Percentiles rank a stretch among this genome's conserved stretches.
phyloP scores from a whole-genome alignment of 2,888 invertebrate species.

The Tiliacea citrago region DNA sequence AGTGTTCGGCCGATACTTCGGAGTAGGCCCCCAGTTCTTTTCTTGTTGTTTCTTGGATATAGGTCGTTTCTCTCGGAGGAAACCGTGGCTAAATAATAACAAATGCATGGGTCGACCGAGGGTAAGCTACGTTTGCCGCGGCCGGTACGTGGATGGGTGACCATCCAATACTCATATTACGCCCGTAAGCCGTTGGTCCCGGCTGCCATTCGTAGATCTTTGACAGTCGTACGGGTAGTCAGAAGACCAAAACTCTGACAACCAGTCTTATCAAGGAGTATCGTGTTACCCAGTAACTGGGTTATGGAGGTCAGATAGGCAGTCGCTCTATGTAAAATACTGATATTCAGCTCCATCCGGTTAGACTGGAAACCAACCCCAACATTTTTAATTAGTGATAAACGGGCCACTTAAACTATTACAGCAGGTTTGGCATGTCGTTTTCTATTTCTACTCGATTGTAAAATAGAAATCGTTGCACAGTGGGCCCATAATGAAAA shows the following conservation, averaged over 20 bases:
- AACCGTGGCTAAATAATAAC: neutral
- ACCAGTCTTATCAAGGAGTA: too few relatives aligned
- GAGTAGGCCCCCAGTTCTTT: too few relatives aligned
- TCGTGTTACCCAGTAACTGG: neutral
- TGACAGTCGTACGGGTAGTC: neutral
- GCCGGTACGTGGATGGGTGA: neutral
- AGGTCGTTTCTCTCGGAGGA: neutral
- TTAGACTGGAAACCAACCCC: neutral
- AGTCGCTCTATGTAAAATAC: neutral
- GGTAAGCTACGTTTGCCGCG: neutral
- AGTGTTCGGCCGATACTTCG: too few relatives aligned
- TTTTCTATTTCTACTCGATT: too few relatives aligned
- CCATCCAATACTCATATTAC: neutral
- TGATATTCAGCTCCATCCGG: too few relatives aligned
- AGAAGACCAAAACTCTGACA: neutral
- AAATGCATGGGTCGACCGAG: neutral
- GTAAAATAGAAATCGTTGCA: too few relatives aligned
- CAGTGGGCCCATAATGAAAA: too few relatives aligned
- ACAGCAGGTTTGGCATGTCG: too few relatives aligned
- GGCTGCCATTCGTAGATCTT: neutral
- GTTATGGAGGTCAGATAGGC: too few relatives aligned
- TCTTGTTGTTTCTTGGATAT: conserved; percentile 15
- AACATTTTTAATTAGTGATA: neutral
- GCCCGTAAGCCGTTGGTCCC: neutral
- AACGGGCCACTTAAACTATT: too few relatives aligned